phyloP scores from a whole-genome alignment of 2,888 invertebrate species.

The Ephialtes manifestator region DNA sequence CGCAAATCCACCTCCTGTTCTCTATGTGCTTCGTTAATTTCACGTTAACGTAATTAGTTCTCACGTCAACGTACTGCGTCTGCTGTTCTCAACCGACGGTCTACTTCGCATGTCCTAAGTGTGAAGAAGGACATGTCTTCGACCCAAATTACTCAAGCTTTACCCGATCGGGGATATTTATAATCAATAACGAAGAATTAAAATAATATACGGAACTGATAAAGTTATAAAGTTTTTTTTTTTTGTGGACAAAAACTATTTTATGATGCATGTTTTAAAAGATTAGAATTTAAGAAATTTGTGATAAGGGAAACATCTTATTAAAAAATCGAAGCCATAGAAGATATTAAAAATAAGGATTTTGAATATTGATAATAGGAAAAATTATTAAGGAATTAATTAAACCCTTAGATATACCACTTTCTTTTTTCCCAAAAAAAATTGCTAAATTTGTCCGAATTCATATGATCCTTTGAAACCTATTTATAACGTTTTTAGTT shows the following conservation, averaged over 20 bases:
- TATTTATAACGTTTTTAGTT: no score
- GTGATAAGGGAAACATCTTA: no score
- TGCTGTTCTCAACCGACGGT: conserved; percentile 46
- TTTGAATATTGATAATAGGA: no score
- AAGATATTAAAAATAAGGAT: no score
- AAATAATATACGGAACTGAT: not conserved
- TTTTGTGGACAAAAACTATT: not conserved
- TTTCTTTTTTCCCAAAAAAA: no score
- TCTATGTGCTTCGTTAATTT: conserved; percentile 63
- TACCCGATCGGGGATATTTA: not conserved
- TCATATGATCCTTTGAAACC: no score
- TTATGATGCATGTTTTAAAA: no score
- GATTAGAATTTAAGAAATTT: no score
- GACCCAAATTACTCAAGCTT: not conserved
- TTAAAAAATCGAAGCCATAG: no score
- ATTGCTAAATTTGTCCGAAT: no score
- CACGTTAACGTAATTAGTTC: conserved; percentile 64
- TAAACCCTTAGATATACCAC: no score
- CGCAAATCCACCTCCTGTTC: conserved; percentile 55
- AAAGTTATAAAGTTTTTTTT: not conserved
- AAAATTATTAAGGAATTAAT: no score
- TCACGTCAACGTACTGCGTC: conserved; percentile 39
- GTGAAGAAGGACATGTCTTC: not conserved
- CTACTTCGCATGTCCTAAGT: not conserved
- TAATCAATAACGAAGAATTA: not conserved